Base-by-base conservation (phyloP, 2,888 invertebrate species). In the Noctua janthina region DNA sequence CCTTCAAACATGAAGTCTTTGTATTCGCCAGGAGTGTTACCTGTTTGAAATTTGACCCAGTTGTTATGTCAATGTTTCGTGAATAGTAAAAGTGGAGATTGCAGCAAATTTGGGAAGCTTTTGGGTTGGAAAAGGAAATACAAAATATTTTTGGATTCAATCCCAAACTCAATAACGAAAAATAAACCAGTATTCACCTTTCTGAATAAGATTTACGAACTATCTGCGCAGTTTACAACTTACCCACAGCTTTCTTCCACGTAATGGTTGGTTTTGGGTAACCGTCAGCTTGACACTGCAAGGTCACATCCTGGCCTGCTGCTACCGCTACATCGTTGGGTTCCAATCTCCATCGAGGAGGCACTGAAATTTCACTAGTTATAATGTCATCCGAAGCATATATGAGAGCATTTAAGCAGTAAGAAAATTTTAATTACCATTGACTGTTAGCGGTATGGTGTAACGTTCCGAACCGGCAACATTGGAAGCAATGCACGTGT, bases 211-310 rank as follows among this genome's bases (percentile, higher is more conserved):
- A 43, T 54, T 66, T 15, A 49, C 46, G 13, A 66, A 71, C 29
- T 62, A 49, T 71, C n/a, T 69, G 64, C 64, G 69, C 49, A 66
- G 68, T 74, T 56, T 43, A 49, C 54, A 74, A 89, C 97, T 97
- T 97, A 97, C 99, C 99, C 83, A 98, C 98, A 51, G 99, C 98
- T 94, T 99, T 98, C 89, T 98, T 98, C 99, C 99, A 99, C 17
- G 98, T 98, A 76, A 99, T 98, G 13, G 97, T 97, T 7, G 99
- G 99, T 83, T 98, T 98, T 0, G 99, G 99, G 95, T 99, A 99
- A 2, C 99, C 99, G 82, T 99, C 98, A 0, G 99, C 99, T 94
- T 98, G 98, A 93, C 99, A 99, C 93, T 99, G 98, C 68, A 99
- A 96, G 35, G 98, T 98, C 43, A 99, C 98, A 92, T 98, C 98